Evolutionary conservation across 2,888 invertebrate genomes (phyloP).

Genomic region (Abscondita cerata): DNA sequence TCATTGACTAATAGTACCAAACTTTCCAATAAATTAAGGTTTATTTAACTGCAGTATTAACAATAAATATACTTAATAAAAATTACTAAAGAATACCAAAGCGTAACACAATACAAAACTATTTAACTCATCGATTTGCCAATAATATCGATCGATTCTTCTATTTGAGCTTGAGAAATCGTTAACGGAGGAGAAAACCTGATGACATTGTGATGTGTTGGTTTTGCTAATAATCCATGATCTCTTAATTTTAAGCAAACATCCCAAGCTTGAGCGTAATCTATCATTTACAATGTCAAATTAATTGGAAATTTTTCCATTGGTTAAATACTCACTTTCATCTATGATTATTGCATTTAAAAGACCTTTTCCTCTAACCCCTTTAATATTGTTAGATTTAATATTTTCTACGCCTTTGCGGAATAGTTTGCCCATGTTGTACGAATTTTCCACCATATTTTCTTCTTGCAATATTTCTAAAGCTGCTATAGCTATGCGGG

Average conservation of each 20-base stretch:
- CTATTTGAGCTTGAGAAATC: constrained; percentile 80
- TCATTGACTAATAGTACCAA: no score
- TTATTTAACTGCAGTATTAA: no score
- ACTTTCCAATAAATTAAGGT: no score
- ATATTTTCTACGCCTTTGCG: constrained; percentile 67
- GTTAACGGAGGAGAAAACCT: constrained; percentile 93
- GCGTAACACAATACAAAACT: no score
- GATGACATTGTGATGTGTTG: constrained; percentile 95
- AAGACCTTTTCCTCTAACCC: constrained; percentile 78
- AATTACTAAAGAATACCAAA: no score
- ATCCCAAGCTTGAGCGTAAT: constrained; percentile 82
- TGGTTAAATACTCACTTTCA: constrained; percentile 70
- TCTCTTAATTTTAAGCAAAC: constrained; percentile 86
- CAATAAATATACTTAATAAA: no score
- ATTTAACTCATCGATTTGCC: no score
- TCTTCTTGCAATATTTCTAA: constrained; percentile 78
- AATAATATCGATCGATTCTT: constrained; percentile 83
- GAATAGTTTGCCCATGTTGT: constrained; percentile 72
- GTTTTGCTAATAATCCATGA: constrained; percentile 92
- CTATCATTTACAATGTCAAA: constrained; percentile 57
- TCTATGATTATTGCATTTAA: constrained; percentile 79
- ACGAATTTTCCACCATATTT: constrained; percentile 74
- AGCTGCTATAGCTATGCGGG: constrained; percentile 76
- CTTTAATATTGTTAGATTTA: constrained; percentile 64
- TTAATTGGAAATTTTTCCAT: neutral